phyloP scores from a whole-genome alignment of 2,888 invertebrate species.

The Hanleya hanleyi region DNA sequence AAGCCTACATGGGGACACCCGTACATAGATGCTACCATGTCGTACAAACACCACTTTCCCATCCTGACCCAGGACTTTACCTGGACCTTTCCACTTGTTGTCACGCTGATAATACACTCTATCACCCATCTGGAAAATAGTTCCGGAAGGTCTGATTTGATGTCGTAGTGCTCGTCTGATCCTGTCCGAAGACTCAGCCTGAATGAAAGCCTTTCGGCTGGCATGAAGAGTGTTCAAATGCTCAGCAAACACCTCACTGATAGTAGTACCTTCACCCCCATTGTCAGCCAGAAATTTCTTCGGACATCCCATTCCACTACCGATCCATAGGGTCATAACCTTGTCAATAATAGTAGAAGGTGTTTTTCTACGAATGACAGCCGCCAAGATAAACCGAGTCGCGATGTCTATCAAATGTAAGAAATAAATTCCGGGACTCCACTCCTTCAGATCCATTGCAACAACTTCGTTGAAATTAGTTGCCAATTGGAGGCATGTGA shows the following conservation, averaged over 20 bases:
- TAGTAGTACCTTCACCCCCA: conserved; percentile 20
- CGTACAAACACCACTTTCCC: conserved; percentile 32
- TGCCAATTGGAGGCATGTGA: not conserved
- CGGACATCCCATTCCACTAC: conserved; percentile 23
- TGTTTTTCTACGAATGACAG: conserved; percentile 25
- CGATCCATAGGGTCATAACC: conserved; percentile 27
- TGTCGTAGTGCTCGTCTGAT: conserved; percentile 23
- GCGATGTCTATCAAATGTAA: conserved; percentile 30
- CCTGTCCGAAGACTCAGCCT: conserved; percentile 23
- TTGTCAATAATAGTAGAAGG: conserved; percentile 27
- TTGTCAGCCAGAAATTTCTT: conserved; percentile 26
- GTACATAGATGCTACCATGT: conserved; percentile 30
- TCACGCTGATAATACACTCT: conserved; percentile 25
- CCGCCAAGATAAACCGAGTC: conserved; percentile 30
- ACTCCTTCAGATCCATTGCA: not conserved
- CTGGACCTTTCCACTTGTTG: conserved; percentile 30
- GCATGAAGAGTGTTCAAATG: conserved; percentile 34
- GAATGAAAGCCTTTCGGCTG: conserved; percentile 23
- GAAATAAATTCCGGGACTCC: not conserved
- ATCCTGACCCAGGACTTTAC: conserved; percentile 41
- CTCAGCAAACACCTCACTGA: conserved; percentile 25
- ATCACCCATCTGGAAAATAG: conserved; percentile 23
- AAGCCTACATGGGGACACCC: conserved; percentile 25
- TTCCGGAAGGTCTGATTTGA: conserved; percentile 23
- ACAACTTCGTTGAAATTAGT: conserved; percentile 13